A percentile compares a stretch with the other conserved stretches of the same genome.
Evolutionary conservation across 1,140 invertebrate genomes (phyloP).

Genomic region (Zaprionus kolodkinae): DNA sequence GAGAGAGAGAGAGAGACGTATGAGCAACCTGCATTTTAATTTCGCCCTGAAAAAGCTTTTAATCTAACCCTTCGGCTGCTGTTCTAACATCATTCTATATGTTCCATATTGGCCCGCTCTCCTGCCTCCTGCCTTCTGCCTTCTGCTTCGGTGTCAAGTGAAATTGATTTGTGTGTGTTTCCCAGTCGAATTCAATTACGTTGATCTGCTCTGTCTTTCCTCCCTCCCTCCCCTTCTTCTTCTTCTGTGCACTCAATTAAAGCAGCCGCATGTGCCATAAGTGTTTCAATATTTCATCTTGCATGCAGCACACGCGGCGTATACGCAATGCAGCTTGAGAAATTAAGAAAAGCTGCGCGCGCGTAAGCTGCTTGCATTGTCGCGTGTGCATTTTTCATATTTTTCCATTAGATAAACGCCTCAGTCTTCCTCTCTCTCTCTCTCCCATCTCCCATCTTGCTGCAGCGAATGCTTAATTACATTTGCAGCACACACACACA

Average conservation of each 20-base stretch:
- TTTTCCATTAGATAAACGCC: conserved; percentile 50
- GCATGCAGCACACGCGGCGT: conserved; percentile 33
- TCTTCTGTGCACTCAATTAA: too few species aligned
- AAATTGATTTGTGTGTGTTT: conserved; percentile 65
- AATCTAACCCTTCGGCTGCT: conserved; percentile 20
- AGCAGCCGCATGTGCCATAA: not conserved
- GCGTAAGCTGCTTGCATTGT: conserved; percentile 5
- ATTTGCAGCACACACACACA: conserved; percentile 59
- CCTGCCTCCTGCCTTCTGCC: not conserved
- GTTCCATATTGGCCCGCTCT: not conserved
- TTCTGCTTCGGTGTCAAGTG: conserved; percentile 21
- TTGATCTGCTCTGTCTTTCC: too few species aligned
- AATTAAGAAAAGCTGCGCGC: conserved; percentile 59
- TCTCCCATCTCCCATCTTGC: not conserved
- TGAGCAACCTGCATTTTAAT: conserved; percentile 67
- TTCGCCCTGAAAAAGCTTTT: conserved; percentile 27
- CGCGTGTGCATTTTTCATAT: conserved; percentile 65
- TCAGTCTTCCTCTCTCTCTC: too few species aligned
- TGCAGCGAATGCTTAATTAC: conserved; percentile 72
- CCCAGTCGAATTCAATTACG: conserved; percentile 70
- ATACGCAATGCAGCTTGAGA: conserved; percentile 45
- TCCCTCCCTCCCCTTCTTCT: too few species aligned
- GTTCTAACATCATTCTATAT: not conserved
- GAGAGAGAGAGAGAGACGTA: conserved; percentile 25
- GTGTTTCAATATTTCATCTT: not conserved